These are phyloP conservation scores for Sitta carolinensis DNA, from an alignment of 2,797 vertebrate species.

Conservation along the genomic window DNA sequence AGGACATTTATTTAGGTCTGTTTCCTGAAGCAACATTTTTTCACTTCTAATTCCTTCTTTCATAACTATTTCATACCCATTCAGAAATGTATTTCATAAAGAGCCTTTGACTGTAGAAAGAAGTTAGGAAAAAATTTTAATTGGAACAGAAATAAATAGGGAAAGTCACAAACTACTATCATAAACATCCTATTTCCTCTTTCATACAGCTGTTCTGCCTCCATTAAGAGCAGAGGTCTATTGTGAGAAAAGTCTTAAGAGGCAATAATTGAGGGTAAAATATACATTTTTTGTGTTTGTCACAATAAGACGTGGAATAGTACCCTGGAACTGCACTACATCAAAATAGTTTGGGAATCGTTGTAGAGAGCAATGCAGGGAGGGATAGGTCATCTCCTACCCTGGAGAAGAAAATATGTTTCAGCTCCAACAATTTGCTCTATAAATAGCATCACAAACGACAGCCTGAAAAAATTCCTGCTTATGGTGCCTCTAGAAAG, in stretches of 20 bases:
- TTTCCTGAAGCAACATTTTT: not conserved
- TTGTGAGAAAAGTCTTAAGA: not conserved
- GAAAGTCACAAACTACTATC: not conserved
- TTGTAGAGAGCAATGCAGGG: not conserved
- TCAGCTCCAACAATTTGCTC: slow-evolving; percentile 25
- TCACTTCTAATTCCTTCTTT: not conserved
- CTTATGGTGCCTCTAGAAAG: slow-evolving; percentile 45
- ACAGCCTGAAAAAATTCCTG: slow-evolving; percentile 66
- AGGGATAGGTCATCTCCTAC: slow-evolving; percentile 28
- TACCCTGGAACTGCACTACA: not conserved
- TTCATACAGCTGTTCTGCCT: not conserved
- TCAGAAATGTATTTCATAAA: not conserved
- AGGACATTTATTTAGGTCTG: not conserved
- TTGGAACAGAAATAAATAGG: not conserved
- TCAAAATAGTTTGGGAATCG: not conserved
- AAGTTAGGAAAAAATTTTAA: not conserved
- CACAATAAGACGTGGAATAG: not conserved
- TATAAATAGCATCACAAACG: slow-evolving; percentile 68
- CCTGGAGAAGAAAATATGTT: slow-evolving; percentile 38
- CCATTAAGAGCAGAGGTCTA: not conserved
- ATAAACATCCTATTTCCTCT: not conserved
- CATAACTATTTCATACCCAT: not conserved
- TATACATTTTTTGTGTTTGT: not conserved
- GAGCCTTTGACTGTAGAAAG: not conserved
- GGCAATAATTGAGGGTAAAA: not conserved